Conservation (phyloP, 1,140 invertebrate genomes). For the Drosophila punjabiensis region DNA sequence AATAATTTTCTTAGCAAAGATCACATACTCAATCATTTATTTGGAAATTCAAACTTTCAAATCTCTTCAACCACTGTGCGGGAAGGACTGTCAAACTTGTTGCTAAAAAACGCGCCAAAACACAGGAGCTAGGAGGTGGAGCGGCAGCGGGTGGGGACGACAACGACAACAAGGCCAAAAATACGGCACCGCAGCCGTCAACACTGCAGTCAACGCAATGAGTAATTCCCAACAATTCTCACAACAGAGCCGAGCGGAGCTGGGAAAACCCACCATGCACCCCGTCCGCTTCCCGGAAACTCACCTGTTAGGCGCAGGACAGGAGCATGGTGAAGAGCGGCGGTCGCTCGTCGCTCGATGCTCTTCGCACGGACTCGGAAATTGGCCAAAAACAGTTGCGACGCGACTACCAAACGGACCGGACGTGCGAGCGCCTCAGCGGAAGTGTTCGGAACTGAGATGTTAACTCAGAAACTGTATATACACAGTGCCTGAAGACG, state of each 20-base stretch:
- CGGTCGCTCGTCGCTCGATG: constrained; percentile 5
- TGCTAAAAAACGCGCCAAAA: constrained; percentile 79
- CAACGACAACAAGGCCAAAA: constrained; percentile 56
- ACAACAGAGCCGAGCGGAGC: constrained; percentile 19
- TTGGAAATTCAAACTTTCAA: neutral
- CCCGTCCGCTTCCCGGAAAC: constrained; percentile 34
- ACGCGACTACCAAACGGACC: constrained; percentile 74
- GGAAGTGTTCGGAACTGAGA: constrained; percentile 36
- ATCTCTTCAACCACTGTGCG: constrained; percentile 39
- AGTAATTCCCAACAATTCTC: constrained; percentile 57
- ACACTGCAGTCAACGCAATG: constrained; percentile 76
- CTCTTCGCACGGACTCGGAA: constrained; percentile 22
- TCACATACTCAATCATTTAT: neutral
- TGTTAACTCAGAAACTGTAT: constrained; percentile 52
- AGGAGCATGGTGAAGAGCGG: constrained; percentile 62
- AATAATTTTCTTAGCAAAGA: too few species aligned
- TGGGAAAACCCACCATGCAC: constrained; percentile 22
- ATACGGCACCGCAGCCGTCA: constrained; percentile 69
- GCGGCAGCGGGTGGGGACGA: neutral
- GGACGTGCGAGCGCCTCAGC: constrained; percentile 60
- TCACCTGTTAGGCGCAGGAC: constrained; percentile 77
- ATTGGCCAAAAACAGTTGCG: constrained; percentile 68
- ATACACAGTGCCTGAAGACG: constrained; percentile 37
- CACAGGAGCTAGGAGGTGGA: neutral
- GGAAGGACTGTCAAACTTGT: constrained; percentile 58